A percentile compares a stretch with the other conserved stretches of the same genome.
phyloP scores from a whole-genome alignment of 2,888 invertebrate species.

The Catotricha subobsoleta region DNA sequence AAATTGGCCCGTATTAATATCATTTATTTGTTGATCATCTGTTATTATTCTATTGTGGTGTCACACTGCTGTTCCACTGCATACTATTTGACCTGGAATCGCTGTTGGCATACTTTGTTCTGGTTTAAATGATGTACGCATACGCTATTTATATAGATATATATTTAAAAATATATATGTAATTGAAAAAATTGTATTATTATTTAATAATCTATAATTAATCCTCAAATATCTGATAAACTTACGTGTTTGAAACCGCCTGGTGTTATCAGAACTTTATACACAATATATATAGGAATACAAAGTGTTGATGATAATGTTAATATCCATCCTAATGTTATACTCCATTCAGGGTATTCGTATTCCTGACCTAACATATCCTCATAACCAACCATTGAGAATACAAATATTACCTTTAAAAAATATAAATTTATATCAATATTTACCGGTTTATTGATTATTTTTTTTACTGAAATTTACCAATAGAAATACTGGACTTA shows the following conservation, averaged over 20 bases:
- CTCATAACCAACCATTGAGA: conserved; percentile 62
- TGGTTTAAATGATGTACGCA: conserved; percentile 20
- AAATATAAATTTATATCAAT: no score
- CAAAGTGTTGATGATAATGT: conserved; percentile 72
- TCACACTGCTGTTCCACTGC: conserved; percentile 10
- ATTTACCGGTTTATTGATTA: no score
- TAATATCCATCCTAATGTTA: conserved; percentile 61
- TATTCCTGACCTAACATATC: conserved; percentile 60
- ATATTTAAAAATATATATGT: neutral
- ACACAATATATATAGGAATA: conserved; percentile 68
- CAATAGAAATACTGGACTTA: conserved; percentile 68
- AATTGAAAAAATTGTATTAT: neutral
- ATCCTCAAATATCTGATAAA: neutral
- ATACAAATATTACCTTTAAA: conserved; percentile 57
- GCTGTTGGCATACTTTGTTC: conserved; percentile 21
- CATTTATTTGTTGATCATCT: neutral
- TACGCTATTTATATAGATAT: conserved; percentile 9
- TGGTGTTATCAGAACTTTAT: conserved; percentile 52
- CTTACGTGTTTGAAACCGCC: conserved; percentile 37
- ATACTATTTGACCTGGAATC: conserved; percentile 24
- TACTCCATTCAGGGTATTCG: conserved; percentile 64
- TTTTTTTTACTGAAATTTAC: conserved; percentile 29
- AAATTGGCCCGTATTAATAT: neutral
- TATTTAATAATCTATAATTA: neutral
- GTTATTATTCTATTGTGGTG: conserved; percentile 4